Evolutionary conservation across 2,888 invertebrate genomes (phyloP), one percentile per base, ranked within the genome.

Genomic region (Pyralis farinalis): DNA sequence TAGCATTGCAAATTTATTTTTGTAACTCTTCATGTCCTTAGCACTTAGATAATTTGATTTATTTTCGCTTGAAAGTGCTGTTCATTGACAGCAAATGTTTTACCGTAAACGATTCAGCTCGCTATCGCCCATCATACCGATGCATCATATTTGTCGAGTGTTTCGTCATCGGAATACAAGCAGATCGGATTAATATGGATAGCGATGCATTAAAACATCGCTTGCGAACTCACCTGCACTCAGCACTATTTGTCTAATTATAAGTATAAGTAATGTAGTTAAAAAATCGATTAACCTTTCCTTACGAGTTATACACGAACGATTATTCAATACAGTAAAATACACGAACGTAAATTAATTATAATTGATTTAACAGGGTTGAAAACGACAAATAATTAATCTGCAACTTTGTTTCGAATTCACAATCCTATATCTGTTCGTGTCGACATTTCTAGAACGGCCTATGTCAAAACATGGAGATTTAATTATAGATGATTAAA

Each of bases 81-180:
- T 40, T 11, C 37, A 11, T 39, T 43, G 29, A 27, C 21, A 40
- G 49, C 27, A 52, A 51, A 52, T 38, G 45, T 44, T 9, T 48
- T 47, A 59, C 59, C 64, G 63, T 64, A 63, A 65, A 58, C 49
- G 64, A 63, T 71, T 58, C 59, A 62, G 55, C 49, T 59, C 51
- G 59, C 63, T 78, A 84, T 85, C 83, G 62, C 43, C 42, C 64
- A 81, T 83, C 83, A 69, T 60, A 64, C 68, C 81, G 64, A 86
- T 87, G 71, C 84, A 86, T 87, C 85, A 87, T 84, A 81, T 83
- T 84, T 81, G 84, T 76, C 64, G 72, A 72, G 69, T 63, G 76
- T 82, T 82, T 81, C 83, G 81, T 84, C 80, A 79, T 67, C 68
- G 55, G 55, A 58, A 51, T 55, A 57, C 8, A 25, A 25, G 25